phyloP scores from a whole-genome alignment of 2,797 vertebrate genomes.

The Buphagus erythrorhynchus region DNA sequence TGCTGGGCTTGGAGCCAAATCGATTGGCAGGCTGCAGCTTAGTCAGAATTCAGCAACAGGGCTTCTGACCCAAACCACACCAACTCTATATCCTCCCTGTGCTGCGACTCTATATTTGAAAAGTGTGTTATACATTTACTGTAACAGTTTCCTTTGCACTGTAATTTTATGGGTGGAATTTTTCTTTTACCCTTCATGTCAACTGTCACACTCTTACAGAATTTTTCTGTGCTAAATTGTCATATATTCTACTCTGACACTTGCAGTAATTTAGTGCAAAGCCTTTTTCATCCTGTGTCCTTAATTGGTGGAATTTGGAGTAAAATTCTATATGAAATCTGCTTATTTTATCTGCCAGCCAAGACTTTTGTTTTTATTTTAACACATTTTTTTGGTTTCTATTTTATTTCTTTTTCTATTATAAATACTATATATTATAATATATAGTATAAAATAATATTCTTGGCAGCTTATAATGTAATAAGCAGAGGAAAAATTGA shows the following conservation, averaged over 20 bases:
- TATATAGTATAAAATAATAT: neutral
- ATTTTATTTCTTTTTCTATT: neutral
- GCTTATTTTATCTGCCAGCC: neutral
- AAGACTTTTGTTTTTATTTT: neutral
- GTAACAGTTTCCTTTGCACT: constrained; percentile 61
- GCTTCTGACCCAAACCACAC: constrained; percentile 45
- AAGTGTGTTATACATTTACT: constrained; percentile 21
- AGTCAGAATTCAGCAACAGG: constrained; percentile 19
- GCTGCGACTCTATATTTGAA: constrained; percentile 31
- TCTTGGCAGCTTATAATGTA: neutral
- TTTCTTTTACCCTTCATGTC: constrained; percentile 34
- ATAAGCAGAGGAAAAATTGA: neutral
- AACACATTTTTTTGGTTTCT: neutral
- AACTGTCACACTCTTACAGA: neutral
- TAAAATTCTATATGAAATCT: neutral
- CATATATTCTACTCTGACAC: neutral
- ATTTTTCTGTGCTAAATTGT: constrained; percentile 39
- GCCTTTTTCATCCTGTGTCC: neutral
- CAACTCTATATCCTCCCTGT: constrained; percentile 21
- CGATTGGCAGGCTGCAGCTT: constrained; percentile 8
- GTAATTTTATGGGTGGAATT: constrained; percentile 61
- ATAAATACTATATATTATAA: neutral
- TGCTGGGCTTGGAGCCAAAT: constrained; percentile 61
- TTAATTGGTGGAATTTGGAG: neutral
- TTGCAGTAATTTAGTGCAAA: constrained; percentile 6